These are phyloP conservation scores for Melanotaenia maccullochi DNA, from an alignment of 2,797 vertebrate genomes.

Conservation along the genomic window DNA sequence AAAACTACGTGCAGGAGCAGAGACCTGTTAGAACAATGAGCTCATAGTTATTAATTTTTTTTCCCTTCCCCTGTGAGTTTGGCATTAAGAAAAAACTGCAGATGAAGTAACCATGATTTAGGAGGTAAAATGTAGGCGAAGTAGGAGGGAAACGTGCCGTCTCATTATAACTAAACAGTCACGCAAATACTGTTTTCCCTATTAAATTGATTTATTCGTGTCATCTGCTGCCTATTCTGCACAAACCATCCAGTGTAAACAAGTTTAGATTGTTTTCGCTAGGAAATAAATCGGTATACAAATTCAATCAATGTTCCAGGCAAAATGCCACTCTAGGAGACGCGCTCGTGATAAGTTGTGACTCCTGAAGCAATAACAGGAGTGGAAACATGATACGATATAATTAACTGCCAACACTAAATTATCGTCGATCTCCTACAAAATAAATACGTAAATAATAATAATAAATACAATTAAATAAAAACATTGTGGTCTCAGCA, in stretches of 20 bases:
- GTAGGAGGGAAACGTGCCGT: neutral
- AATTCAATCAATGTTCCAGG: constrained; percentile 11
- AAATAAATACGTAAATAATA: too few relatives aligned
- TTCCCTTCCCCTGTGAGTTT: constrained; percentile 15
- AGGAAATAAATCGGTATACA: constrained; percentile 13
- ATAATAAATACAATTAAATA: too few relatives aligned
- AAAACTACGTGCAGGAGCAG: constrained; percentile 34
- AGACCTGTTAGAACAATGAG: constrained; percentile 70
- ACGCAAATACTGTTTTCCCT: constrained; percentile 8
- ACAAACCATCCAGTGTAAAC: constrained; percentile 3
- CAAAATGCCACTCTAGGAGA: constrained; percentile 6
- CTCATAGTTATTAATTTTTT: constrained; percentile 42
- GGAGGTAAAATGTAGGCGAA: constrained; percentile 27
- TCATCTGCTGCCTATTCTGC: constrained; percentile 8
- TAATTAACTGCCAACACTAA: neutral
- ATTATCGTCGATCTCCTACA: neutral
- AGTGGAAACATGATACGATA: neutral
- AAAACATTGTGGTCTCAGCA: constrained; percentile 1
- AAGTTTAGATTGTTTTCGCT: neutral
- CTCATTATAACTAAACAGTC: constrained; percentile 5
- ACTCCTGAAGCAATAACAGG: constrained; percentile 6
- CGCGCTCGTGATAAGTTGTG: constrained; percentile 29
- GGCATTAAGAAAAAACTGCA: constrained; percentile 35
- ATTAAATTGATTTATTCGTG: neutral
- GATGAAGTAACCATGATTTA: constrained; percentile 33